These are phyloP conservation scores for Epinephelus awoara DNA, from an alignment of 2,797 vertebrate genomes.

Conservation along the genomic window DNA sequence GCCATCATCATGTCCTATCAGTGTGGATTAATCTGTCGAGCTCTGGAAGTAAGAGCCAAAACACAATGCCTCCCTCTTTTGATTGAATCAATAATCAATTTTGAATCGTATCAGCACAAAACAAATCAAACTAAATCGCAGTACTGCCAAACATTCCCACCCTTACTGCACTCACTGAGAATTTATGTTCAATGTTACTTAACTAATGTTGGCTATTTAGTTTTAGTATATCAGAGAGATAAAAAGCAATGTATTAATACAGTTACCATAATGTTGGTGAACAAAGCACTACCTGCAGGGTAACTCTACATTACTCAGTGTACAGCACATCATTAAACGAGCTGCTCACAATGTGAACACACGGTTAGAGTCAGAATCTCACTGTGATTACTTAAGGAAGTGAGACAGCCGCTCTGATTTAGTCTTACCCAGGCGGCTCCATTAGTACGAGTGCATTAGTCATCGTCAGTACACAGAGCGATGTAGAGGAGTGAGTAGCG, in stretches of 20 bases:
- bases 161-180: neutral
- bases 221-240: neutral
- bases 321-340: conserved; percentile 14
- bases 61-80: neutral
- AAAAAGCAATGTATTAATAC: neutral
- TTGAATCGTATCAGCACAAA: neutral
- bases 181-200: neutral
- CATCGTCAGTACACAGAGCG: conserved; percentile 50
- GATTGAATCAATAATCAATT: neutral
- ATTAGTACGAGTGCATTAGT: conserved; percentile 72
- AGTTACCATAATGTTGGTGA: neutral
- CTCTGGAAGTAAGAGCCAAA: neutral
- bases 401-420: conserved; percentile 46
- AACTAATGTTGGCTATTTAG: neutral
- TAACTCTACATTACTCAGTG: conserved; percentile 1
- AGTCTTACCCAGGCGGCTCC: conserved; percentile 49
- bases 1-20: too few relatives aligned
- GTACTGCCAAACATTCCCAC: neutral
- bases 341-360: conserved; percentile 28
- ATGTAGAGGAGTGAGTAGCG: conserved; percentile 61
- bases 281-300: neutral
- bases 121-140: too few relatives aligned
- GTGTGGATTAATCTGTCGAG: too few relatives aligned
- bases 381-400: conserved; percentile 52
- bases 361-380: conserved; percentile 8